Evolutionary conservation across 2,888 invertebrate species (phyloP).

Genomic region (Halictus ligatus): DNA sequence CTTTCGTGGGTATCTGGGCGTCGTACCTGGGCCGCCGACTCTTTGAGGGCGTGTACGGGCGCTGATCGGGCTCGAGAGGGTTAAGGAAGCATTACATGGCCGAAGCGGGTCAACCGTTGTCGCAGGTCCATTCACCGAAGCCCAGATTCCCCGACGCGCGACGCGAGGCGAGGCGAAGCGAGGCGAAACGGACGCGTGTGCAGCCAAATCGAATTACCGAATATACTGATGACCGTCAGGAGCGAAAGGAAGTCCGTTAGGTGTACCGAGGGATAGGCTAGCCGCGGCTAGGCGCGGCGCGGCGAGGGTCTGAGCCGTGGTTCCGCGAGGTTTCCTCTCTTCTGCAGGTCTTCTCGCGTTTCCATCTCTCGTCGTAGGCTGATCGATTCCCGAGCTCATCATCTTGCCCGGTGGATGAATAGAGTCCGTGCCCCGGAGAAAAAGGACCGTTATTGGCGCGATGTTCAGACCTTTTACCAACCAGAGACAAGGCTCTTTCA

Average conservation of each 20-base stretch:
- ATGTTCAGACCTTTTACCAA: neutral
- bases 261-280: conserved; percentile 78
- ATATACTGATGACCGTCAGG: conserved; percentile 73
- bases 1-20: neutral
- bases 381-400: conserved; percentile 64
- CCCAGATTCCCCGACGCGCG: conserved; percentile 45
- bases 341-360: conserved; percentile 82
- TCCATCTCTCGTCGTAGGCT: conserved; percentile 61
- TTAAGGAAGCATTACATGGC: conserved; percentile 26
- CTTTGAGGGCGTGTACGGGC: neutral
- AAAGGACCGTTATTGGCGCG: neutral
- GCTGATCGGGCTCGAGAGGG: neutral
- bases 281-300: conserved; percentile 66
- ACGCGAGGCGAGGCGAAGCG: neutral
- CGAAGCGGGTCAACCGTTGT: neutral
- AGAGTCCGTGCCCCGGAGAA: neutral
- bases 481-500: neutral
- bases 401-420: conserved; percentile 36
- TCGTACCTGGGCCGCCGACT: neutral
- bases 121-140: conserved; percentile 52
- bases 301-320: conserved; percentile 77
- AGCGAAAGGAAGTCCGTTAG: conserved; percentile 83
- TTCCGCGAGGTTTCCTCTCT: conserved; percentile 83
- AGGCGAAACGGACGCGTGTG: conserved; percentile 28
- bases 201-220: conserved; percentile 75